Base-by-base conservation (phyloP, 1,140 invertebrate genomes). In the Vollenhovia emeryi region DNA sequence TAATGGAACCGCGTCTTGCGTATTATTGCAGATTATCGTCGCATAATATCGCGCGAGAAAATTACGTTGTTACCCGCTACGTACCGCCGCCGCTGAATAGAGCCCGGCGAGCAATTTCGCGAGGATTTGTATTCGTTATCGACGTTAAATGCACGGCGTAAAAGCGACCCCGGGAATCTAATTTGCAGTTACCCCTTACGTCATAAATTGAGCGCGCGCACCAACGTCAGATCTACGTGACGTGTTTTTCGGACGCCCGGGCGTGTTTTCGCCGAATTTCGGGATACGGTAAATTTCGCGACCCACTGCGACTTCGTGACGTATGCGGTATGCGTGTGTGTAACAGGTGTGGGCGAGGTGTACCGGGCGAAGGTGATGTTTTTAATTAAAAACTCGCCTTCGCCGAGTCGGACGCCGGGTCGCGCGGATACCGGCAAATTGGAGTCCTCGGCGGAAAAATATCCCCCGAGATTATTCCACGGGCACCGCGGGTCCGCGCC, bases 311-410 rank as follows among this genome's bases (percentile, higher is more conserved):
- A n/a, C 60, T 66, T 52, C 45, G 43, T 52, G n/a, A n/a, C 33
- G 21, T 7, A 52, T n/a, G 13, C 33, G 3, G 4, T 1, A 7
- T 18, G 9, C 6, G 5, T 40, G n/a, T 64, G 33, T 43, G 40
- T 40, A 78, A 78, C 24, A 43, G 13, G 1, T 33, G 75, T 21
- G 45, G 24, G 52, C 36, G 15, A 27, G n/a, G 36, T 2, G 18
- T 36, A 3, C 15, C 15, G 8, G 60, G 43, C 43, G 27, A 40
- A 68, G 43, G 30, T 50, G 43, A 66, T 84, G 55, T 84, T 87
- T 87, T 87, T 87, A 87, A 87, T 87, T 87, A 83, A 83, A 87
- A 87, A 79, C 52, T 60, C 43, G 50, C 33, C 45, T 69, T 74
- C 57, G 48, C 7, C 57, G 43, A 36, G 55, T 11, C 13, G 3